Percentiles rank a stretch among this genome's conserved stretches.
phyloP scores from a whole-genome alignment of 2,113 vertebrate species.

The Cyanistes caeruleus region DNA sequence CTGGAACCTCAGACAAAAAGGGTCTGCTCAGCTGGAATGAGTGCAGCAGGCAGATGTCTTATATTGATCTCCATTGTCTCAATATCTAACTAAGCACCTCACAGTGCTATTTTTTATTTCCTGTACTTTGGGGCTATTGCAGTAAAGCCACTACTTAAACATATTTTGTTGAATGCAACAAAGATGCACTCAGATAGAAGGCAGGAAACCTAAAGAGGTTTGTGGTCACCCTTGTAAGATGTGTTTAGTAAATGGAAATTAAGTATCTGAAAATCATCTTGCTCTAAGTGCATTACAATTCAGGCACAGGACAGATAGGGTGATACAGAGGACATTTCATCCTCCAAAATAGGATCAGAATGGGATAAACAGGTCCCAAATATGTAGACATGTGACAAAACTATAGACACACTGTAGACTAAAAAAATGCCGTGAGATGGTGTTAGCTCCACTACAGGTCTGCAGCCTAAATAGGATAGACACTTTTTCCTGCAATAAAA shows the following conservation, averaged over 20 bases:
- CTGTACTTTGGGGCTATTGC: background rate
- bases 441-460: background rate
- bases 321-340: background rate
- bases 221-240: background rate
- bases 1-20: background rate
- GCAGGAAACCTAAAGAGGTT: background rate
- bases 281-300: background rate
- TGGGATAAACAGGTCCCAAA: background rate
- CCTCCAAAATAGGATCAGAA: background rate
- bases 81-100: background rate
- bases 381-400: background rate
- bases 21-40: background rate
- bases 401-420: background rate
- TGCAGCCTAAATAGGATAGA: background rate
- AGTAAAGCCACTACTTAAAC: background rate
- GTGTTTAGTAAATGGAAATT: background rate
- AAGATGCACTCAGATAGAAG: background rate
- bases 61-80: background rate
- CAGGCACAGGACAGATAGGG: background rate
- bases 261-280: background rate
- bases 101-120: background rate
- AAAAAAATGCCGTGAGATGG: background rate
- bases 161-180: background rate
- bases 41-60: background rate
- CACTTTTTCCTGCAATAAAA: background rate